phyloP scores from a whole-genome alignment of 2,113 vertebrate species.

The Sebastes schlegelii region DNA sequence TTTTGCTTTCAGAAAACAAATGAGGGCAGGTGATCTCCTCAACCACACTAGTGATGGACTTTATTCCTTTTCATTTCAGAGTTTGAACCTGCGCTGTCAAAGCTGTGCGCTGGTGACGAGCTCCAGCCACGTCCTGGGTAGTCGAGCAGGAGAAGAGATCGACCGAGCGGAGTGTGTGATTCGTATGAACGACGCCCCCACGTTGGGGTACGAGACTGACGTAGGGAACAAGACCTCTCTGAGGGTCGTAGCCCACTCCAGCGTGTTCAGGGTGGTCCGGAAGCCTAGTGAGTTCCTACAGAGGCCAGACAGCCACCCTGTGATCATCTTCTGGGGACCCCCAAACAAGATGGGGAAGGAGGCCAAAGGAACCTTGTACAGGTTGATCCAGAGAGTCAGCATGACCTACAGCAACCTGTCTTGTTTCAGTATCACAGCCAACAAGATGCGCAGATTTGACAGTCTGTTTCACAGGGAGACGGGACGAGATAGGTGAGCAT shows the following conservation, averaged over 20 bases:
- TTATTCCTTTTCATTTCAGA: conserved; percentile 78
- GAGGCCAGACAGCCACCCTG: conserved; percentile 80
- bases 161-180: conserved; percentile 91
- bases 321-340: conserved; percentile 95
- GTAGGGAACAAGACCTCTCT: conserved; percentile 93
- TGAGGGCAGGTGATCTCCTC: neutral
- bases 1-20: neutral
- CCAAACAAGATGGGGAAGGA: conserved; percentile 90
- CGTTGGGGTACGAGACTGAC: conserved; percentile 86
- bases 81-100: conserved; percentile 87
- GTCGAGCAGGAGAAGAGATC: conserved; percentile 86
- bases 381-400: conserved; percentile 91
- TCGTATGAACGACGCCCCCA: conserved; percentile 98
- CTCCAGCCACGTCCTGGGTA: conserved; percentile 94
- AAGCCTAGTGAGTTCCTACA: conserved; percentile 91
- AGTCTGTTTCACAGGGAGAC: conserved; percentile 93
- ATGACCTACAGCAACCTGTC: conserved; percentile 88
- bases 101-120: conserved; percentile 94
- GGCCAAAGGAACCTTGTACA: conserved; percentile 86
- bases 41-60: neutral
- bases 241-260: conserved; percentile 95
- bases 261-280: conserved; percentile 90
- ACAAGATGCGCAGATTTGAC: conserved; percentile 94
- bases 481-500: conserved; percentile 91
- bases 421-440: conserved; percentile 86